Evolutionary conservation across 2,113 vertebrate species (phyloP), one percentile per base, ranked within the genome.

Genomic region (Nansenia antarctica): DNA sequence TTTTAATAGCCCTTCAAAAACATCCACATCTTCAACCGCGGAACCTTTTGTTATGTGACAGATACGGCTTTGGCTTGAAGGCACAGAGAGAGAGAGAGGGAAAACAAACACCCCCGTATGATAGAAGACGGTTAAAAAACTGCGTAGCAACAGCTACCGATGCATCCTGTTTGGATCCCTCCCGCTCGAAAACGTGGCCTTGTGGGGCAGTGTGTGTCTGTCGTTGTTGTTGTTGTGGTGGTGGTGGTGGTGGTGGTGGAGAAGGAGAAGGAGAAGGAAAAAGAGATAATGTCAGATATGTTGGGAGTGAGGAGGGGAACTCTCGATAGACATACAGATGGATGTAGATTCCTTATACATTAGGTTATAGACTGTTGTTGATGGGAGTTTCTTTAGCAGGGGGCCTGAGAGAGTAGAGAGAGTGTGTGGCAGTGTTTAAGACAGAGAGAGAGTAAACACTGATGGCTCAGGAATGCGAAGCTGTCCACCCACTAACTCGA

Each of bases 91-190:
- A 47, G n/a, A 47, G n/a, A 5, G 6, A n/a, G 45, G 34, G 52
- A 18, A 62, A 53, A 62, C 27, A 31, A 70, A 62, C 68, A 54
- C 45, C 68, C 60, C 47, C 59, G 15, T 62, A 62, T 35, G 24
- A 27, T 54, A 53, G 22, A 27, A 53, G 52, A 62, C 62, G 45
- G 47, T 54, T 70, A 34, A 34, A 54, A 37, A n/a, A n/a, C 59
- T 53, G 31, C 68, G 54, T 70, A 62, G 68, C 68, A 62, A 70
- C 68, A 29, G 66, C 57, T 68, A 54, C 66, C 29, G n/a, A 47
- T 47, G 14, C n/a, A 18, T 47, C 42, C 42, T 47, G 42, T 47
- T 12, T 47, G 42, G 14, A 47, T 47, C 14, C n/a, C 42, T n/a
- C 42, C 42, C n/a, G 14, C 42, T 47, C n/a, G n/a, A 12, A 47